phyloP scores from a whole-genome alignment of 2,113 vertebrate genomes.

The Calidris pugnax region DNA sequence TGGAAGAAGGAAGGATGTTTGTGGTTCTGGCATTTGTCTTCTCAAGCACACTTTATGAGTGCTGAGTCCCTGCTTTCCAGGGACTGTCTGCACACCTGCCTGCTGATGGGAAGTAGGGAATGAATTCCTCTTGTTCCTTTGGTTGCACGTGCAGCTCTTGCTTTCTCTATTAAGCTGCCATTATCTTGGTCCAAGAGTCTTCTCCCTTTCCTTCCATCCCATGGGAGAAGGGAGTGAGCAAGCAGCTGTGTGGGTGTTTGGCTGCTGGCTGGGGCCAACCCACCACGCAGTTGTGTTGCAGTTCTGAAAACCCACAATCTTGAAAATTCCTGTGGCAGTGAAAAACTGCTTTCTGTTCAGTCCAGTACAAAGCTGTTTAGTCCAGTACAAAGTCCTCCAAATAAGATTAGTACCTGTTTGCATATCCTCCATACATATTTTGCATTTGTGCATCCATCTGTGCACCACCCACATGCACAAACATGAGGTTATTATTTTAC shows the following conservation, averaged over 20 bases:
- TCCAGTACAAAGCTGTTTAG: background rate
- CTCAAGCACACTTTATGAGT: accelerated
- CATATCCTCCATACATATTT: background rate
- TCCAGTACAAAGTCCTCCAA: background rate
- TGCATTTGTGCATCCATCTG: background rate
- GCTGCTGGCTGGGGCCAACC: background rate
- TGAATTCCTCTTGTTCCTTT: background rate
- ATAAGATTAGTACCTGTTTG: background rate
- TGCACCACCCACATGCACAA: background rate
- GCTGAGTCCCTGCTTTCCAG: background rate
- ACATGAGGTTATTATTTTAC: background rate
- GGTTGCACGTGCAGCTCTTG: background rate
- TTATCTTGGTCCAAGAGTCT: background rate
- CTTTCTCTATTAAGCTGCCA: background rate
- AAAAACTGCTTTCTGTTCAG: background rate
- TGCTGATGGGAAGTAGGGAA: background rate
- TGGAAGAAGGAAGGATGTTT: background rate
- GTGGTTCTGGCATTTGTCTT: background rate
- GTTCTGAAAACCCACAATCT: background rate
- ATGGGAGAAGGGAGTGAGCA: background rate
- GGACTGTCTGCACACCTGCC: background rate
- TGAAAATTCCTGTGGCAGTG: background rate
- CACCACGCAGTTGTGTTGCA: background rate
- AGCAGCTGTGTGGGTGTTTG: background rate
- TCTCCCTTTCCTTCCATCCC: background rate